Evolutionary conservation across 1,140 invertebrate genomes (phyloP), one percentile per base, ranked within the genome.

Genomic region (Micrasema minimum): DNA sequence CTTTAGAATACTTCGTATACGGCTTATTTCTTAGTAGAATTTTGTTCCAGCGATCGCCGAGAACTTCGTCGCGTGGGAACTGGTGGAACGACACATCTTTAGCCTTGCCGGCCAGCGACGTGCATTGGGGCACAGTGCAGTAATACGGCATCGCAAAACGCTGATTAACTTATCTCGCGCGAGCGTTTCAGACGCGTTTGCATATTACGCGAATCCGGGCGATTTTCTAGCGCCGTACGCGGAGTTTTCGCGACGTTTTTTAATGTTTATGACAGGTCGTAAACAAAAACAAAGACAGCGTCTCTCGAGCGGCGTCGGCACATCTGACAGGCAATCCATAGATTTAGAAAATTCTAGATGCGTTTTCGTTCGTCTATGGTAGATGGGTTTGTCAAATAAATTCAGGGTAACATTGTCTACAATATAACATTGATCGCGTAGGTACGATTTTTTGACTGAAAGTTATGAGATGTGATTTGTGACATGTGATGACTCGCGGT

Each of bases 11-110:
- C 67, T 83, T 84, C 6, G 82, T 84, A 50, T 82, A 81, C 4
- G 82, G 82, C 72, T 84, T 84, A 10, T 81, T 80, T 68, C 82
- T 74, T 75, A 82, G 83, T 0, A 83, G 69, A 62, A 84, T 81
- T 38, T 78, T 74, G 75, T 84, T 84, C 82, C 82, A 84, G 14
- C 80, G 50, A 64, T 80, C 79, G 5, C 81, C 82, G 10, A 84
- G 72, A 23, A 79, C 79, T 64, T 81, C 80, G 26, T 84, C 82
- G 18, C 80, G 78, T 2, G 82, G 82, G 74, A 84, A 84, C 69
- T 84, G 82, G 67, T 84, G 82, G 71, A 84, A 84, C 0, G 82
- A 83, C 38, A 83, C 82, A 69, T 84, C 81, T 76, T 83, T 84
- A 11, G 78, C 79, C 74, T 82, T 83, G 5, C 82, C 82, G 61